phyloP scores from a whole-genome alignment of 1,140 invertebrate genomes.

The Drosophila sturtevanti region DNA sequence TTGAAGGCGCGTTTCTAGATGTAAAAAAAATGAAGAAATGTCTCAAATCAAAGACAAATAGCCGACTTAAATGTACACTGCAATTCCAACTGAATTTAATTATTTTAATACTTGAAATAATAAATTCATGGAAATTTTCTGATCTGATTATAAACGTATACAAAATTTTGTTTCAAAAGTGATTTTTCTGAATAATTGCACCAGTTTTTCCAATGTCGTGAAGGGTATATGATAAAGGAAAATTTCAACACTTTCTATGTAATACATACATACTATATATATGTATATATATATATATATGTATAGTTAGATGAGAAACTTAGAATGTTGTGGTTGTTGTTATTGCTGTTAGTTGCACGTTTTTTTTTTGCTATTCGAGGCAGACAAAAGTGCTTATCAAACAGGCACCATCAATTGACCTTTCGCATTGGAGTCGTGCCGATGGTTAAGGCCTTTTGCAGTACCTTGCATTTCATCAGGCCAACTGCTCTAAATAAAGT shows the following conservation, averaged over 20 bases:
- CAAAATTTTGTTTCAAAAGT: no score
- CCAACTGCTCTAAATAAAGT: slow-evolving; percentile 75
- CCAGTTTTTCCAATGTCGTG: no score
- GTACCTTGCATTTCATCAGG: slow-evolving; percentile 51
- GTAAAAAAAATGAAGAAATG: neutral
- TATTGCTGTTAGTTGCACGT: slow-evolving; percentile 53
- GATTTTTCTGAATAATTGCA: no score
- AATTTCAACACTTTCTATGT: slow-evolving; percentile 58
- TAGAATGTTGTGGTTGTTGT: slow-evolving; percentile 3
- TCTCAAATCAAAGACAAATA: neutral
- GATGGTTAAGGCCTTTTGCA: neutral
- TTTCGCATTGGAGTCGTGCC: slow-evolving; percentile 74
- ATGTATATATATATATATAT: no score
- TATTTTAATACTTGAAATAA: no score
- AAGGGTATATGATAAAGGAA: slow-evolving; percentile 46
- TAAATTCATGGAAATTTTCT: no score
- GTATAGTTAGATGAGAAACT: neutral
- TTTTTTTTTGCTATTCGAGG: slow-evolving; percentile 46
- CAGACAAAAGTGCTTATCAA: slow-evolving; percentile 66
- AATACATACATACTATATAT: no score
- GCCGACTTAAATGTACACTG: neutral
- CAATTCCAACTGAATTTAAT: neutral
- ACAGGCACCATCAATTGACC: slow-evolving; percentile 75
- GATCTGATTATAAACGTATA: no score
- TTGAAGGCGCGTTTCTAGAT: slow-evolving; percentile 59